phyloP scores from a whole-genome alignment of 2,113 vertebrate species.

The Peromyscus maniculatus region DNA sequence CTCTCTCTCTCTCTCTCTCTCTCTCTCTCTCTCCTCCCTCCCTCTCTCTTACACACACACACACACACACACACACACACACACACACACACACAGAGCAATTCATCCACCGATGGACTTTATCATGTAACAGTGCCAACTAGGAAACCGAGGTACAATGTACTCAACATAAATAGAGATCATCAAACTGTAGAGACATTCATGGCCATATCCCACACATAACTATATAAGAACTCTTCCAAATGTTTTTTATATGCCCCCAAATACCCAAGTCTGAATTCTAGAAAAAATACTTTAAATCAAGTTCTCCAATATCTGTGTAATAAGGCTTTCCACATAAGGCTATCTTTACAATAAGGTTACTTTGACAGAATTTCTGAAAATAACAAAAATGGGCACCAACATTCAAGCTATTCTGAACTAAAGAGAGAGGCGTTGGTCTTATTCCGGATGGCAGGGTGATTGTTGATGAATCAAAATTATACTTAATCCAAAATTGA shows the following conservation, averaged over 20 bases:
- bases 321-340: constrained; percentile 81
- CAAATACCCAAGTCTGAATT: constrained; percentile 67
- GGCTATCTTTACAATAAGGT: constrained; percentile 76
- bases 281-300: constrained; percentile 80
- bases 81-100: constrained; percentile 20
- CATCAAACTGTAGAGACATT: constrained; percentile 38
- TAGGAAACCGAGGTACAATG: constrained; percentile 53
- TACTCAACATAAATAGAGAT: constrained; percentile 46
- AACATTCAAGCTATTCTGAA: constrained; percentile 71
- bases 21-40: too few relatives aligned
- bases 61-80: not conserved
- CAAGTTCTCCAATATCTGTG: constrained; percentile 68
- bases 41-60: not conserved
- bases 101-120: constrained; percentile 22
- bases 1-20: not conserved
- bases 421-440: constrained; percentile 46
- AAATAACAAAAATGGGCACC: constrained; percentile 62
- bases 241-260: constrained; percentile 60
- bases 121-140: constrained; percentile 53
- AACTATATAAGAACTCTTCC: constrained; percentile 64
- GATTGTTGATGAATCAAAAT: constrained; percentile 71
- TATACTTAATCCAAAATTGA: constrained; percentile 77
- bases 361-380: constrained; percentile 79
- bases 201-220: constrained; percentile 23
- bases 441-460: not conserved